Evolutionary conservation across 2,888 invertebrate species (phyloP).

Genomic region (Reticulitermes lucifugus): DNA sequence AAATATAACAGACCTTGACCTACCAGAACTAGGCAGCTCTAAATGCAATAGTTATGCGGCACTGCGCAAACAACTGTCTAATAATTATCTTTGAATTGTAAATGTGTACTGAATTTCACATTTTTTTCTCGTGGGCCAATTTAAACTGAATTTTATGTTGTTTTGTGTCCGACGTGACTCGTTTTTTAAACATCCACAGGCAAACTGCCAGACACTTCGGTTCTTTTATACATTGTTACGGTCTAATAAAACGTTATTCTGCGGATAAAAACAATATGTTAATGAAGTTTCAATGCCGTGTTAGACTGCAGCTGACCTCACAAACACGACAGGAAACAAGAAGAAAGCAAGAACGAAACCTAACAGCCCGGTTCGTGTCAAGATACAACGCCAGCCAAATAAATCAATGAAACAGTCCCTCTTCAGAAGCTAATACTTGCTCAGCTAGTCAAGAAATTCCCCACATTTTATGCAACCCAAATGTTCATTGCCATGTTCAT

Average conservation of each 20-base stretch:
- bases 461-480: too few species aligned
- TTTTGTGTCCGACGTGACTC: constrained; percentile 1
- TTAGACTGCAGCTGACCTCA: too few species aligned
- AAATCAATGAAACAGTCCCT: too few species aligned
- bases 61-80: neutral
- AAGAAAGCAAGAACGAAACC: neutral
- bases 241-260: constrained; percentile 11
- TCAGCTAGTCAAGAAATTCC: too few species aligned
- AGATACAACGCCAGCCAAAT: neutral
- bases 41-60: neutral
- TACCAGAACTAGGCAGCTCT: neutral
- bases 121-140: constrained; percentile 5
- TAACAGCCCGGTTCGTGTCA: neutral
- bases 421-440: neutral
- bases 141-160: constrained; percentile 19
- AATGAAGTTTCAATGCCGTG: too few species aligned
- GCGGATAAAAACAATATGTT: neutral
- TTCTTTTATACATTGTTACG: neutral
- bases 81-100: neutral
- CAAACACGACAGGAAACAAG: too few species aligned
- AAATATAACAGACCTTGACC: neutral
- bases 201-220: neutral
- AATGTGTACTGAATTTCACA: neutral
- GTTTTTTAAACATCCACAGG: constrained; percentile 29
- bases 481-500: too few species aligned